Evolutionary conservation across 2,888 invertebrate genomes (phyloP).

Genomic region (Epiblema foenella): DNA sequence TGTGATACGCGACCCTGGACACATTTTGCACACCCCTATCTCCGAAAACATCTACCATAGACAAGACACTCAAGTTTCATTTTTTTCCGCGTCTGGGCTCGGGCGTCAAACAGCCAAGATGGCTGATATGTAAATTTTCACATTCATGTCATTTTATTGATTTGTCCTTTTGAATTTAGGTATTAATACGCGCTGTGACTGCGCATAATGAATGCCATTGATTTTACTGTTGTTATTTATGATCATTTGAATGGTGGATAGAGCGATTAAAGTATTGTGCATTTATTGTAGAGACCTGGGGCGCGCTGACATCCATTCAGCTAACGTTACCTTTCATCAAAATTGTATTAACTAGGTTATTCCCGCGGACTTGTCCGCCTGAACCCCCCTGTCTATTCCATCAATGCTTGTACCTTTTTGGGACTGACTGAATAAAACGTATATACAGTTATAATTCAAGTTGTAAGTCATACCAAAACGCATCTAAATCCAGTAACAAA

Average conservation of each 20-base stretch:
- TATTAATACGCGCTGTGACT: conserved; percentile 53
- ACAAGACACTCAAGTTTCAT: conserved; percentile 57
- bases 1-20: neutral
- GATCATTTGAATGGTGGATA: conserved; percentile 24
- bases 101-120: conserved; percentile 58
- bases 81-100: conserved; percentile 54
- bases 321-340: conserved; percentile 1
- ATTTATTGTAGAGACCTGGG: neutral
- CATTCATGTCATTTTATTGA: conserved; percentile 59
- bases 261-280: conserved; percentile 22
- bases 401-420: too few species aligned
- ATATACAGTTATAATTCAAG: too few species aligned
- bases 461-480: too few species aligned
- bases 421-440: too few species aligned
- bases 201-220: conserved; percentile 57
- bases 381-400: too few species aligned
- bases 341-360: neutral
- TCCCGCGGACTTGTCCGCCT: neutral
- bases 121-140: conserved; percentile 62
- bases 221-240: conserved; percentile 28
- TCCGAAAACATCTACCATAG: conserved; percentile 24
- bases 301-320: neutral
- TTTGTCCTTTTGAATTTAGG: conserved; percentile 57
- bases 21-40: conserved; percentile 4
- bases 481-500: too few species aligned